These are phyloP conservation scores for Cassiopea xamachana DNA, from an alignment of 30 jellyfish, hydroid and myxozoan species.

Conservation along the genomic window DNA sequence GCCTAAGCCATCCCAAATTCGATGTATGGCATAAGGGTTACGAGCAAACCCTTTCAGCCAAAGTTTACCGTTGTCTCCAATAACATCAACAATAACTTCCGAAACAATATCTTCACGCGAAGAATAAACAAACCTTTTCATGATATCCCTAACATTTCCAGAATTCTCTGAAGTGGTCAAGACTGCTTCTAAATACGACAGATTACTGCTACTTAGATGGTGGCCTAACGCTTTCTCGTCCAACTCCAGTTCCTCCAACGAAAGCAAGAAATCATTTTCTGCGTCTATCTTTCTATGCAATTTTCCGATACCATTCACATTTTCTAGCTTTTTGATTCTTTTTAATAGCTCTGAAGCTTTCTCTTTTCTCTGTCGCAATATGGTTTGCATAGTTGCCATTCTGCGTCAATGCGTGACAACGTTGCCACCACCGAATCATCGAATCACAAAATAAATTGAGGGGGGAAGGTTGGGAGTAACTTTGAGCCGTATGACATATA, in stretches of 20 bases:
- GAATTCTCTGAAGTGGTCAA: constrained; percentile 65
- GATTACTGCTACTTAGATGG: constrained; percentile 79
- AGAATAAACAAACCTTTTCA: constrained; percentile 50
- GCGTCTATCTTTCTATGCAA: constrained; percentile 65
- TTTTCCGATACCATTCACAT: constrained; percentile 68
- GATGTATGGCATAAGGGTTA: constrained; percentile 82
- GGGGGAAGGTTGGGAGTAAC: no score
- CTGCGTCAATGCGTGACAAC: no score
- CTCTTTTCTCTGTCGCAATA: constrained; percentile 1
- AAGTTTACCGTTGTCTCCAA: constrained; percentile 60
- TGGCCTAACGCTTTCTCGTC: constrained; percentile 34
- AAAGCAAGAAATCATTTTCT: constrained; percentile 57
- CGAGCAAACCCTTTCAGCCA: constrained; percentile 92
- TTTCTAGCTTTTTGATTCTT: constrained; percentile 37
- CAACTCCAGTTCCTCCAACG: constrained; percentile 28
- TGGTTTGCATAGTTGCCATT: background rate
- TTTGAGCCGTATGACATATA: no score
- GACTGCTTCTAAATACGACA: constrained; percentile 76
- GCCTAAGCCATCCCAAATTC: constrained; percentile 87
- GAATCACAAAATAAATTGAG: no score
- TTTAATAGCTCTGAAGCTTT: constrained; percentile 30
- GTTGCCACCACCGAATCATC: no score
- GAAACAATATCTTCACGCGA: background rate
- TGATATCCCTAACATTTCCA: constrained; percentile 51
- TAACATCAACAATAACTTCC: constrained; percentile 83